These are phyloP conservation scores for Hydrochoerus hydrochaeris DNA, from an alignment of 2,113 vertebrate species.

Conservation along the genomic window DNA sequence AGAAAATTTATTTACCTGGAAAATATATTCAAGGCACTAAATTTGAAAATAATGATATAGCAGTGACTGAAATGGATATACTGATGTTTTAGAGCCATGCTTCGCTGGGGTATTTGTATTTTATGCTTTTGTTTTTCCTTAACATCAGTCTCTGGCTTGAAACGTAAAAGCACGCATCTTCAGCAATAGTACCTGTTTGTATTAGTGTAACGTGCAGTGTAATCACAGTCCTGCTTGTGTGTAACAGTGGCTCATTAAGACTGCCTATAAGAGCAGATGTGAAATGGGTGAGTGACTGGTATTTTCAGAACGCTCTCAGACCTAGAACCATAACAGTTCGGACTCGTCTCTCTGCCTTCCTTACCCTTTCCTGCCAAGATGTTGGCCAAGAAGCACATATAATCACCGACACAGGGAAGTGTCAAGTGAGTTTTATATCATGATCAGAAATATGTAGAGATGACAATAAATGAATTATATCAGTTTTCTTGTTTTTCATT, in stretches of 20 bases:
- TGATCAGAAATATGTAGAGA: not conserved
- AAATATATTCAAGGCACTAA: slow-evolving; percentile 20
- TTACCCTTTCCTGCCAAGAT: slow-evolving; percentile 5
- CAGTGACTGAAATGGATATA: slow-evolving; percentile 37
- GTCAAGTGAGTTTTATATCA: not conserved
- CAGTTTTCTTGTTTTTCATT: not conserved
- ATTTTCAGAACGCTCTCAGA: not conserved
- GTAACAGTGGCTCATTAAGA: not conserved
- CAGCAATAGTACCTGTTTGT: not conserved
- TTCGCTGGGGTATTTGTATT: slow-evolving; percentile 22
- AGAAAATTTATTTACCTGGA: slow-evolving; percentile 62
- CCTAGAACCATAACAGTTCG: not conserved
- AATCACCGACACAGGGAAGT: not conserved
- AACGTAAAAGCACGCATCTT: not conserved
- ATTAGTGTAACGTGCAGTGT: not conserved
- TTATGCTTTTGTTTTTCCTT: slow-evolving; percentile 48
- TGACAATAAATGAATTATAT: not conserved
- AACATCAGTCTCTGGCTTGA: not conserved
- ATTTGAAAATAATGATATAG: slow-evolving; percentile 52
- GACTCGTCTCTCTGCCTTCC: not conserved
- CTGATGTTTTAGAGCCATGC: not conserved
- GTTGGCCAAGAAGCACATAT: not conserved
- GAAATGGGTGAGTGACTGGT: slow-evolving; percentile 1
- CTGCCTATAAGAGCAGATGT: not conserved
- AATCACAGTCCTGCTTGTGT: too few species aligned